These are phyloP conservation scores for Polyommatus iphigenia DNA, from an alignment of 2,888 invertebrate genomes.

Conservation along the genomic window DNA sequence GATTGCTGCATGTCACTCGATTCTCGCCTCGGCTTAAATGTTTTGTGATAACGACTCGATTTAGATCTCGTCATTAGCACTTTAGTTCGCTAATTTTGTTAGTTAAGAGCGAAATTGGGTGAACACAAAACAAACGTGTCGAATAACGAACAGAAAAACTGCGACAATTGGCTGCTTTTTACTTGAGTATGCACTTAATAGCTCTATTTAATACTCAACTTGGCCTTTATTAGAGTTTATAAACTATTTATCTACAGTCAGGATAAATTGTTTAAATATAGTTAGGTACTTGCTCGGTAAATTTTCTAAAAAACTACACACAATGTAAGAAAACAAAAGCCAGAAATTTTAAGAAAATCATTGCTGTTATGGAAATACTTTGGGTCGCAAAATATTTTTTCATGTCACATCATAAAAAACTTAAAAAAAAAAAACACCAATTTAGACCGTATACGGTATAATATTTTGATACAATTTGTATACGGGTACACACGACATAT, in stretches of 20 bases:
- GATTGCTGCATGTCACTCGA: constrained; percentile 55
- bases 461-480: not conserved
- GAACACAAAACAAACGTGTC: not conserved
- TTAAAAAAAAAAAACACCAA: too few species aligned
- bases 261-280: too few species aligned
- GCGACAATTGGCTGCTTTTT: not conserved
- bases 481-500: constrained; percentile 25
- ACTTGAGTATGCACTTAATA: not conserved
- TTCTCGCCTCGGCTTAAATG: constrained; percentile 48
- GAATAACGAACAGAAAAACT: not conserved
- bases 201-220: too few species aligned
- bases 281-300: too few species aligned
- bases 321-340: too few species aligned
- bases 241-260: not conserved
- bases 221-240: not conserved
- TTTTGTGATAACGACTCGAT: constrained; percentile 47
- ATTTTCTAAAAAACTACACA: too few species aligned
- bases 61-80: constrained; percentile 31
- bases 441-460: too few species aligned
- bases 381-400: too few species aligned
- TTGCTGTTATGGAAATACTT: too few species aligned
- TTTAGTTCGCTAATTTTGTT: not conserved
- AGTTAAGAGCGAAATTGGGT: not conserved
- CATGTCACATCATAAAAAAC: too few species aligned
- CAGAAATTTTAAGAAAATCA: too few species aligned